Evolutionary conservation across 1,140 invertebrate genomes (phyloP).

Genomic region (Apis laboriosa): DNA sequence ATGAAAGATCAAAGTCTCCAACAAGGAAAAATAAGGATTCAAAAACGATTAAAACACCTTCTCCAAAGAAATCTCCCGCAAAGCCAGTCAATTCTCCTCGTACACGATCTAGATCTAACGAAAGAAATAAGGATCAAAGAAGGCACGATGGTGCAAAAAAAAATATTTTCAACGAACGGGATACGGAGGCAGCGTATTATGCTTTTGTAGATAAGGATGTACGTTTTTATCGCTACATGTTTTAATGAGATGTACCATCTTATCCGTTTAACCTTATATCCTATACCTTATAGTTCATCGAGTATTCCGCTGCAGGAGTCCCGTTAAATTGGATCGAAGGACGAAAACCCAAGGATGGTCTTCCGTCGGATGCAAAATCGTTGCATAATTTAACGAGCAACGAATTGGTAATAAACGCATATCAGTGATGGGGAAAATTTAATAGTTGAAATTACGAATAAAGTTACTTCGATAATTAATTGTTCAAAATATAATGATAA

Average conservation of each 20-base stretch:
- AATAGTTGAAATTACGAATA: no score
- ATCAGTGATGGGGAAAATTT: no score
- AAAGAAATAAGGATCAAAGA: constrained; percentile 4
- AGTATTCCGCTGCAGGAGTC: constrained; percentile 64
- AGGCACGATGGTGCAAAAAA: neutral
- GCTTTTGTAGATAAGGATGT: constrained; percentile 70
- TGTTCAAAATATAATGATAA: no score
- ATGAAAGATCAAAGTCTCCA: neutral
- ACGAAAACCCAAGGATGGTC: constrained; percentile 62
- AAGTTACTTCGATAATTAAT: no score
- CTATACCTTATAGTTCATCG: constrained; percentile 66
- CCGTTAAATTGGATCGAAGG: constrained; percentile 73
- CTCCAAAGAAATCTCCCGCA: neutral
- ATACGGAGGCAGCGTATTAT: constrained; percentile 62
- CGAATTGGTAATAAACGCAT: constrained; percentile 57
- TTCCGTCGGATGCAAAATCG: constrained; percentile 66
- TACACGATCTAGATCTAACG: neutral
- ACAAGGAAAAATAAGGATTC: neutral
- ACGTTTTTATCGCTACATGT: constrained; percentile 38
- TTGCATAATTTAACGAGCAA: constrained; percentile 42
- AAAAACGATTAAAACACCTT: neutral
- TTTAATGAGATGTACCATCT: neutral
- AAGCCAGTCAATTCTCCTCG: no score
- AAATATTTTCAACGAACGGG: neutral
- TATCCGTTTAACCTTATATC: neutral